Conservation (phyloP, 2,888 invertebrate genomes). For the Busseola fusca region DNA sequence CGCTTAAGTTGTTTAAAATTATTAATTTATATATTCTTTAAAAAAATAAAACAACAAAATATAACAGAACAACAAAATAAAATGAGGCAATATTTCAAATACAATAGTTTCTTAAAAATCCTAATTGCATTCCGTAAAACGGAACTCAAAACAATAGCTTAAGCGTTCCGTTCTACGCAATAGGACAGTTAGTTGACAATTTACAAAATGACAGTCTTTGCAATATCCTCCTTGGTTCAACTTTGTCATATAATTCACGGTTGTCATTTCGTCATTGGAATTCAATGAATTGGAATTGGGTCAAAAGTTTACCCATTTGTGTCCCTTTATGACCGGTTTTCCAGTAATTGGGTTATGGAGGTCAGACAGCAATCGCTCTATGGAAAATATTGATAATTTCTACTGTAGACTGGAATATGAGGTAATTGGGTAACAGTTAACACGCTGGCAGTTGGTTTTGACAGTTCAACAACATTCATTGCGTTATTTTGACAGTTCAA, state of each 20-base stretch:
- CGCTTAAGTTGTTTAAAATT: too few relatives aligned
- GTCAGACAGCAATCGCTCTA: not conserved
- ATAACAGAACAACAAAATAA: not conserved
- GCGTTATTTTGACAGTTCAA: not conserved
- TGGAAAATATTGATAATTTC: not conserved
- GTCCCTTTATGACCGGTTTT: conserved; percentile 1
- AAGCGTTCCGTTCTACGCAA: conserved; percentile 56
- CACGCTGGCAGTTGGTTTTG: not conserved
- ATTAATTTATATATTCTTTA: too few relatives aligned
- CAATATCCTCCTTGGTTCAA: conserved; percentile 54
- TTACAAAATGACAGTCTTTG: conserved; percentile 37
- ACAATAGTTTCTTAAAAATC: conserved; percentile 13
- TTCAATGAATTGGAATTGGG: conserved; percentile 22
- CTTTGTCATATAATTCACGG: conserved; percentile 23
- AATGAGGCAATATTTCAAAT: conserved; percentile 5
- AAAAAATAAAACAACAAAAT: too few relatives aligned
- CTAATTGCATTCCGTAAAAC: conserved; percentile 32
- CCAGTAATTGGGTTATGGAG: not conserved
- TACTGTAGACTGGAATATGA: too few relatives aligned
- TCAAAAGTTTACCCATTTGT: conserved; percentile 12
- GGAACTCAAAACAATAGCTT: conserved; percentile 58
- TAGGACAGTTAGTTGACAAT: conserved; percentile 33
- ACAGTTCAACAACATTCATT: not conserved
- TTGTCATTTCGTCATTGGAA: conserved; percentile 21
- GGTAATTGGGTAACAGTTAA: not conserved